Percentiles rank a stretch among this genome's conserved stretches.
These are phyloP conservation scores for Sebastes itinus DNA, from an alignment of 2,797 vertebrate genomes.

Conservation along the genomic window DNA sequence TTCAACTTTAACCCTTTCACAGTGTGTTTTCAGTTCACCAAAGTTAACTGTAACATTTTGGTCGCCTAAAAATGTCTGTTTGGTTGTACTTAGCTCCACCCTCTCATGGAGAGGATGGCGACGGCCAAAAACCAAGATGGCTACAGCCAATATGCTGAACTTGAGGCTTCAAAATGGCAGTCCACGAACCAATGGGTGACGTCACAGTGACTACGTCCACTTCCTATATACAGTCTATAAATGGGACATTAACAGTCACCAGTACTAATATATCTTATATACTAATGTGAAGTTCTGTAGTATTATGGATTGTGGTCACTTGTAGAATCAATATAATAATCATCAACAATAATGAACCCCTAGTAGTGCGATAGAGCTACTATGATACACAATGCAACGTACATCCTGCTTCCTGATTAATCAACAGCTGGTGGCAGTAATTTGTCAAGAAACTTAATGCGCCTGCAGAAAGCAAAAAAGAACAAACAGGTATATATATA, in stretches of 20 bases:
- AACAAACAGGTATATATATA: background rate
- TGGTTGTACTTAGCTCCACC: too few relatives aligned
- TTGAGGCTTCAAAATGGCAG: fast-evolving
- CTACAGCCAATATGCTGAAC: too few relatives aligned
- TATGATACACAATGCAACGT: background rate
- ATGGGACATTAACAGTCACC: too few relatives aligned
- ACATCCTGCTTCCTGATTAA: background rate
- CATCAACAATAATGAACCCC: background rate
- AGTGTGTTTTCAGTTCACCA: too few relatives aligned
- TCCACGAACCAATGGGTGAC: fast-evolving
- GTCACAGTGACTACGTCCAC: too few relatives aligned
- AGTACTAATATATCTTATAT: too few relatives aligned
- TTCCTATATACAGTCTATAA: too few relatives aligned
- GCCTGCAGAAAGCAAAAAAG: background rate
- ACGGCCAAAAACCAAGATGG: too few relatives aligned
- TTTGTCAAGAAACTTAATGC: background rate
- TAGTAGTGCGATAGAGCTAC: background rate
- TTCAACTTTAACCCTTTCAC: too few relatives aligned
- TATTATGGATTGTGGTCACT: background rate
- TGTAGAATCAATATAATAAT: background rate
- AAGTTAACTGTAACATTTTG: too few relatives aligned
- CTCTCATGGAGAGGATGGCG: too few relatives aligned
- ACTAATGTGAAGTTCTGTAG: background rate
- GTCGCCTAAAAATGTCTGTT: too few relatives aligned
- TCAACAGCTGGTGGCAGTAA: background rate